Percentiles rank a stretch among this genome's conserved stretches.
phyloP scores from a whole-genome alignment of 1,140 invertebrate species.

The Papilio dardanus region DNA sequence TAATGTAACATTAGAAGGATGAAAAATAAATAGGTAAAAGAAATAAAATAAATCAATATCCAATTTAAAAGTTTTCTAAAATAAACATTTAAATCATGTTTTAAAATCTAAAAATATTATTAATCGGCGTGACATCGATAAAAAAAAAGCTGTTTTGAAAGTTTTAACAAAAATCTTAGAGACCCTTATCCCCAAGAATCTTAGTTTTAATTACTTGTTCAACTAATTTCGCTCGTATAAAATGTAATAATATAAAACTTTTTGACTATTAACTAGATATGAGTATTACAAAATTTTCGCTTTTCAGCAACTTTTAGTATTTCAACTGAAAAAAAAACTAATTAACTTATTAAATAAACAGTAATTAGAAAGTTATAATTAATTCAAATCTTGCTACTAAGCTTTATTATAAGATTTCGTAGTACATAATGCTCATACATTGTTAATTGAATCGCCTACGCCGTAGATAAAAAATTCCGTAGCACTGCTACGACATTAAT shows the following conservation, averaged over 20 bases:
- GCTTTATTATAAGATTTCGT: neutral
- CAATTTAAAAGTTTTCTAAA: neutral
- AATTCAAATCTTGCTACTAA: neutral
- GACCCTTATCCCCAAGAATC: neutral
- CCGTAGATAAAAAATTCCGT: constrained; percentile 26
- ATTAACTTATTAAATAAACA: too few relatives aligned
- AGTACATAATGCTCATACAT: neutral
- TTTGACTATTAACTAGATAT: too few relatives aligned
- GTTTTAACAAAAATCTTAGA: neutral
- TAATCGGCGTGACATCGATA: neutral
- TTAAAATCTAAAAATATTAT: neutral
- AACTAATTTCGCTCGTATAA: neutral
- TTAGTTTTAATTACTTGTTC: neutral
- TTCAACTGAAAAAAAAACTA: too few relatives aligned
- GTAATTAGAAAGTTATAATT: neutral
- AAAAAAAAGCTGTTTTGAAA: neutral
- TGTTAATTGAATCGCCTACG: constrained; percentile 20
- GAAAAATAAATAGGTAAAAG: too few relatives aligned
- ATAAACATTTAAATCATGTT: neutral
- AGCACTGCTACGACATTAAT: constrained; percentile 26
- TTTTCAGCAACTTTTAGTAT: too few relatives aligned
- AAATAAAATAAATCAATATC: too few relatives aligned
- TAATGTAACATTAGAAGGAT: too few relatives aligned
- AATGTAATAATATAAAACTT: neutral
- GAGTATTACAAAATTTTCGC: too few relatives aligned